Conservation (phyloP, 2,888 invertebrate genomes). For the Patella ulyssiponensis region DNA sequence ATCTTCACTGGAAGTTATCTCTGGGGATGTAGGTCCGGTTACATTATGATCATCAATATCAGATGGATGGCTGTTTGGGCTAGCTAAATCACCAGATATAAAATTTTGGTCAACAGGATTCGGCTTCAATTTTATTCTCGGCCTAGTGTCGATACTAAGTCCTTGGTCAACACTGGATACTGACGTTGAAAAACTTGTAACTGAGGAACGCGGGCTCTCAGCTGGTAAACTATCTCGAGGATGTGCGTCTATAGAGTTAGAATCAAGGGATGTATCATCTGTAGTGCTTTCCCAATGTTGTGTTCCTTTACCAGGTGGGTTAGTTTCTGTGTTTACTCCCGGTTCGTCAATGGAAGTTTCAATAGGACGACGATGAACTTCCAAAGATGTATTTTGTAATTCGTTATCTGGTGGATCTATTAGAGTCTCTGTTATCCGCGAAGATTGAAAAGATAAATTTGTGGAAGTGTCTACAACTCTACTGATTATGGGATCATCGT, state of each 20-base stretch:
- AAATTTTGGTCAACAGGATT: neutral
- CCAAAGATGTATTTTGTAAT: neutral
- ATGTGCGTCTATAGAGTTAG: conserved; percentile 32
- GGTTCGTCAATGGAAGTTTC: conserved; percentile 31
- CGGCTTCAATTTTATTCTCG: neutral
- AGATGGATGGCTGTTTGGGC: neutral
- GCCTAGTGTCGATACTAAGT: neutral
- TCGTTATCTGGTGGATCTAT: neutral
- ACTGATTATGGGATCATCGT: neutral
- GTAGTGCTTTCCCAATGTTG: conserved; percentile 29
- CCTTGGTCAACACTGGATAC: conserved; percentile 28
- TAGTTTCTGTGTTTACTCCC: neutral
- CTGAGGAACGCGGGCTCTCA: neutral
- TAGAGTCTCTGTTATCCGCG: neutral
- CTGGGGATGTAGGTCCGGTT: neutral
- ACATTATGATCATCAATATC: conserved; percentile 9
- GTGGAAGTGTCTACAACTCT: neutral
- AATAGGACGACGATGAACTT: too few relatives aligned
- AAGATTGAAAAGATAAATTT: neutral
- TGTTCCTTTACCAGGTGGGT: conserved; percentile 4
- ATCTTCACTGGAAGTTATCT: conserved; percentile 2
- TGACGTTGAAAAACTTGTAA: conserved; percentile 7
- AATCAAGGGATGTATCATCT: conserved; percentile 23
- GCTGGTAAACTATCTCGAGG: conserved; percentile 28
- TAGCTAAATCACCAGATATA: neutral